Conservation (phyloP, 2,888 invertebrate species). For the Callimorpha dominula region DNA sequence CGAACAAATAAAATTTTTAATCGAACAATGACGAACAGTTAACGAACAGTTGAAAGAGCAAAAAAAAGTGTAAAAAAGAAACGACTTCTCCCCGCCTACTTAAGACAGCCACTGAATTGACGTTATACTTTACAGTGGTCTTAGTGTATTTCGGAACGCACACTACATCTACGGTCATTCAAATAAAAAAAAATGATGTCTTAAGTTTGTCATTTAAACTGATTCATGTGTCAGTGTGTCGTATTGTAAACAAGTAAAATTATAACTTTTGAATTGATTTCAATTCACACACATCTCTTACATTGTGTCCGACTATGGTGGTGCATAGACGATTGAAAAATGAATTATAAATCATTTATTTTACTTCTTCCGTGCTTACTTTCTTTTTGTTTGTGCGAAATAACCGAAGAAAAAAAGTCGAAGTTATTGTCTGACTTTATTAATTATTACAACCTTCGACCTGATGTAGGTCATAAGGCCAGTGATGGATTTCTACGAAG, state of each 20-base stretch:
- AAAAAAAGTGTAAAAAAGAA: no score
- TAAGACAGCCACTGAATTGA: no score
- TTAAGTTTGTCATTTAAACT: neutral
- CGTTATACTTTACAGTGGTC: no score
- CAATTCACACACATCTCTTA: constrained; percentile 34
- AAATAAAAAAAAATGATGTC: neutral
- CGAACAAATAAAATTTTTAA: no score
- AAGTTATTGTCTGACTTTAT: constrained; percentile 75
- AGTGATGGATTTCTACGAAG: constrained; percentile 77
- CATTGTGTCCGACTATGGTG: constrained; percentile 60
- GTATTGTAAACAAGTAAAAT: constrained; percentile 1
- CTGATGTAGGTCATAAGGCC: constrained; percentile 76
- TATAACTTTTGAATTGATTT: neutral
- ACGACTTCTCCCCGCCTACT: no score
- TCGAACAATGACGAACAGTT: no score
- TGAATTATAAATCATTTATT: constrained; percentile 60
- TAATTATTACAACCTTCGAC: constrained; percentile 80
- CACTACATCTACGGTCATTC: no score
- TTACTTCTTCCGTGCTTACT: constrained; percentile 56
- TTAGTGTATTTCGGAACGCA: no score
- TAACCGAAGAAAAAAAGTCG: constrained; percentile 62
- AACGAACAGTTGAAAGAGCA: no score
- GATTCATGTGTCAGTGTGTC: neutral
- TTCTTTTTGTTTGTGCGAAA: constrained; percentile 62
- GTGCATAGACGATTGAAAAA: constrained; percentile 58